Base-by-base conservation (phyloP, 2,888 invertebrate species). In the Aethes cnicana region DNA sequence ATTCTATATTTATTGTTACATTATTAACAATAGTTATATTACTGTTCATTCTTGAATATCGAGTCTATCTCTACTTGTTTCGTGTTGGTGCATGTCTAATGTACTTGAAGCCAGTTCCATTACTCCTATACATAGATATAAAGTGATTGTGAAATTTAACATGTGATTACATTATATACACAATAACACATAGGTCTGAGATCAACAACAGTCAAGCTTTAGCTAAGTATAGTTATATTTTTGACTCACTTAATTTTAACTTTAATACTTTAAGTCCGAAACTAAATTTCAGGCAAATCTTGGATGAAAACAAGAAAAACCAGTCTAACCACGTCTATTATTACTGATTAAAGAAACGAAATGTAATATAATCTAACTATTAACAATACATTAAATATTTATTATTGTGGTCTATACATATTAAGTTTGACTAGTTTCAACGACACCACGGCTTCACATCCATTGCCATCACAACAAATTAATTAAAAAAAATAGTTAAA, bases 141-240 rank as follows among this genome's bases (percentile, higher is more conserved):
- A 75, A 66, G 84, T 84, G 84, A 79, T 73, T 57, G 77, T 84
- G 80, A 83, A 79, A 69, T 84, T 84, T 86, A 88, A 87, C 88
- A 87, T 82, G 84, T 87, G 87, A 81, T 85, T 84, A 87, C 74
- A 85, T 82, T 85, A 85, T 86, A 82, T 88, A 88, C 85, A 88
- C 76, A 78, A 71, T 84, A 83, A 84, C 80, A 84, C 74, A 79
- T 79, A 83, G 59, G 66, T 74, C 79, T 83, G 85, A 86, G 88
- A 87, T 86, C 84, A 88, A 84, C 83, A 86, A 87, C 86, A 85
- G 82, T 84, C 73, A 88, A 88, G 87, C 86, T 69, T 80, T 79
- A 81, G 75, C 79, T 86, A 82, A 73, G 64, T 74, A 78, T 61
- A 64, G 60, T 68, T 69, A 64, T 54, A 62, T 69, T 68, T 63